Percentiles rank a stretch among this genome's conserved stretches.
Evolutionary conservation across 2,797 vertebrate genomes (phyloP).

Genomic region (Hydrophis major): DNA sequence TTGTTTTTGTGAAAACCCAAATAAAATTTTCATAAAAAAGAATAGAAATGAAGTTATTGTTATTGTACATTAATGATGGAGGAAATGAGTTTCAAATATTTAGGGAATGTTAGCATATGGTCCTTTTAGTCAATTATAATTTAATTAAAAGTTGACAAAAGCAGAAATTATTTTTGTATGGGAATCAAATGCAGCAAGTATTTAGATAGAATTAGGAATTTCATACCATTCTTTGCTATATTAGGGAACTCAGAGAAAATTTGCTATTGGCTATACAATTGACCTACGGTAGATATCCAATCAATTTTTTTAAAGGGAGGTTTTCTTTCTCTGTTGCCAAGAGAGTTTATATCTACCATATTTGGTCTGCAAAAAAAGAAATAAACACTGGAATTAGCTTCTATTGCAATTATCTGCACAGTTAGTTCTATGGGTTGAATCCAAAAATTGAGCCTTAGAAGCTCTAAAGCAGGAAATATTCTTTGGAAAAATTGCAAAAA

Average conservation of each 20-base stretch:
- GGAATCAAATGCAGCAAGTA: neutral
- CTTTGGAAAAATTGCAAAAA: neutral
- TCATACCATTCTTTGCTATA: neutral
- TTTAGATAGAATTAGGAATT: neutral
- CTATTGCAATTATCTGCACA: neutral
- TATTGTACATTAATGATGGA: neutral
- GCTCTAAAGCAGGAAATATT: neutral
- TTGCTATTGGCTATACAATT: neutral
- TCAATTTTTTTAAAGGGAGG: neutral
- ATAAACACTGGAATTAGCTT: neutral
- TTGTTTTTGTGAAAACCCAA: too few relatives aligned
- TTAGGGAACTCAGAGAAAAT: neutral
- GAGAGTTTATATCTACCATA: neutral
- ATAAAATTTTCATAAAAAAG: too few relatives aligned
- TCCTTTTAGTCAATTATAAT: neutral
- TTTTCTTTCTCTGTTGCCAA: neutral
- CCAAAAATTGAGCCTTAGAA: neutral
- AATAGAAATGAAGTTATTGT: neutral
- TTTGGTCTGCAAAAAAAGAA: neutral
- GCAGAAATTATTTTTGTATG: neutral
- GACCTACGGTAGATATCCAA: neutral
- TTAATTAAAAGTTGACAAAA: neutral
- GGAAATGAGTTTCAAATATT: neutral
- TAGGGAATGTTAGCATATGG: neutral
- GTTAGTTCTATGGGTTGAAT: neutral